phyloP scores from a whole-genome alignment of 2,113 vertebrate genomes.

The Recurvirostra avosetta region DNA sequence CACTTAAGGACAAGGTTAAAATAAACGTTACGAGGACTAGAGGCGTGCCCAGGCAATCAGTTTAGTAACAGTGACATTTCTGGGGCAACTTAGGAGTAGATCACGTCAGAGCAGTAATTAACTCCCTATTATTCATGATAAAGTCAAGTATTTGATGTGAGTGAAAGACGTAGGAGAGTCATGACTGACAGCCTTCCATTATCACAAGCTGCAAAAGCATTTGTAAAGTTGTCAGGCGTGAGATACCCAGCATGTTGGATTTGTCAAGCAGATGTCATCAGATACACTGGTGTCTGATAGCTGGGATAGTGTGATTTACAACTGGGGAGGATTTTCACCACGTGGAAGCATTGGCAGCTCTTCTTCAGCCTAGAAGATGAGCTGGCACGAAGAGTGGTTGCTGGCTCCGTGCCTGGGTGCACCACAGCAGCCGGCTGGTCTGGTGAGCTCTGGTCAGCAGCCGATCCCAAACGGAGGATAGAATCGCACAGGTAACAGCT shows the following conservation, averaged over 20 bases:
- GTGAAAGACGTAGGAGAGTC: neutral
- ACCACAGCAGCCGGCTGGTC: fast-evolving
- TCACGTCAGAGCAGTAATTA: neutral
- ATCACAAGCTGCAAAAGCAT: neutral
- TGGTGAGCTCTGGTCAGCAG: neutral
- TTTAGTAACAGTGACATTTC: neutral
- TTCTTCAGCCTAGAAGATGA: neutral
- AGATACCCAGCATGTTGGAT: neutral
- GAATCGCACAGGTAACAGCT: neutral
- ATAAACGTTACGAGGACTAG: neutral
- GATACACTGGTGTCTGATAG: neutral
- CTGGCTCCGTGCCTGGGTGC: neutral
- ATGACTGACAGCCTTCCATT: neutral
- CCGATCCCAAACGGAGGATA: neutral
- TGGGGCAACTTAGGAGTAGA: neutral
- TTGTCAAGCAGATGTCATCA: neutral
- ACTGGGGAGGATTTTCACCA: neutral
- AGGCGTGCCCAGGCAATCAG: neutral
- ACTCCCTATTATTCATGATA: neutral
- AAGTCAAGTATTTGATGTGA: neutral
- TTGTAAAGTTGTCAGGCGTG: neutral
- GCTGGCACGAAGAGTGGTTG: neutral
- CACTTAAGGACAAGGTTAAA: neutral
- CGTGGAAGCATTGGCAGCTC: neutral
- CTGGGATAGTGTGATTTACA: neutral